phyloP scores from a whole-genome alignment of 2,113 vertebrate genomes.

The Hippocampus mohnikei region DNA sequence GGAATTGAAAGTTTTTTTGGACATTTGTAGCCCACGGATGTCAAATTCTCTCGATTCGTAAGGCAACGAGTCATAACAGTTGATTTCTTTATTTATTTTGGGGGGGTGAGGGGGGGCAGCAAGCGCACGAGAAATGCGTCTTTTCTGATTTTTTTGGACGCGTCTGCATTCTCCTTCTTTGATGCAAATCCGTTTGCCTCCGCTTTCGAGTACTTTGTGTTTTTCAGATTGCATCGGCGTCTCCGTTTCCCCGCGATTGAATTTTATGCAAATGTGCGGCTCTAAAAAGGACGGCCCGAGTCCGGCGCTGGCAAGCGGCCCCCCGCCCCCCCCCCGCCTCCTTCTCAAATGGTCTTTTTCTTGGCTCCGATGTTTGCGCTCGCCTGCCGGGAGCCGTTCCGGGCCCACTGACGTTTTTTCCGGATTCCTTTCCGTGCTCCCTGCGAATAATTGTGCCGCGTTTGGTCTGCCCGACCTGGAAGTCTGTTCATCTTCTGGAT shows the following conservation, averaged over 20 bases:
- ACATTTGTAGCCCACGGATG: not conserved
- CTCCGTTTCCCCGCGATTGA: not conserved
- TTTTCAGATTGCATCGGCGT: not conserved
- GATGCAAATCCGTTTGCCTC: not conserved
- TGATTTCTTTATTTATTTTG: too few relatives aligned
- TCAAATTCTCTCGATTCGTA: not conserved
- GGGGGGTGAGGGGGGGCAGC: too few relatives aligned
- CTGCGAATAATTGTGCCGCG: constrained; percentile 40
- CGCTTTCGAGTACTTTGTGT: not conserved
- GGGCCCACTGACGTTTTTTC: constrained; percentile 52
- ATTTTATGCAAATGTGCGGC: not conserved
- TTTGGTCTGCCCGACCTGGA: constrained; percentile 22
- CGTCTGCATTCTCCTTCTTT: not conserved
- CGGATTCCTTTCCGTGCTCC: constrained; percentile 39
- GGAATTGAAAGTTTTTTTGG: too few relatives aligned
- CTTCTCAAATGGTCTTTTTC: constrained; percentile 7
- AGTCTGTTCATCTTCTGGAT: constrained; percentile 23
- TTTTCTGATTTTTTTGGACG: not conserved
- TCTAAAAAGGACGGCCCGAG: not conserved
- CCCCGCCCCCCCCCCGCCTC: not conserved
- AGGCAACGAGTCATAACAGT: not conserved
- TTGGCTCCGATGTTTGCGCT: constrained; percentile 31
- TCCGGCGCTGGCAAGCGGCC: not conserved
- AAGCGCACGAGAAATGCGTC: too few relatives aligned
- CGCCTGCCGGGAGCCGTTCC: constrained; percentile 14